These are phyloP conservation scores for Psittacara wagleri DNA, from an alignment of 2,113 vertebrate species.

Conservation along the genomic window DNA sequence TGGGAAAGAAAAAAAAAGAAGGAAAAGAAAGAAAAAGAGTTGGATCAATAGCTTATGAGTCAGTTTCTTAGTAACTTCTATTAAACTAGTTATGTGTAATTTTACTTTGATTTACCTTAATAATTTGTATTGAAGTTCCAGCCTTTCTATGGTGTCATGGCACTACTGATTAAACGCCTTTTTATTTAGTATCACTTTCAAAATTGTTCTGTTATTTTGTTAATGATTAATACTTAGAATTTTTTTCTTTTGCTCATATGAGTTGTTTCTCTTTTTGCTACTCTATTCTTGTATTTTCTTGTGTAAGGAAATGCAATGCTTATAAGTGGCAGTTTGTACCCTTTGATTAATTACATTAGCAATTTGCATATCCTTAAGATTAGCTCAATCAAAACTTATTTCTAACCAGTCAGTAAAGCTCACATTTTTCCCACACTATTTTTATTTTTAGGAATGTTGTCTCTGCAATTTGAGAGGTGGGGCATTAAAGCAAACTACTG, in stretches of 20 bases:
- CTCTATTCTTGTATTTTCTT: neutral
- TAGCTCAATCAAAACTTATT: neutral
- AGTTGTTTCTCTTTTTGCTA: neutral
- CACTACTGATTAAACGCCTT: neutral
- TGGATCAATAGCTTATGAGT: neutral
- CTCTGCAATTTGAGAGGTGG: conserved; percentile 97
- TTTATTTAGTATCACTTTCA: neutral
- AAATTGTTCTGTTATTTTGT: neutral
- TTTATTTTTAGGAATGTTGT: conserved; percentile 90
- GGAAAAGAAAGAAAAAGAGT: neutral
- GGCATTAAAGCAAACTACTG: conserved; percentile 91
- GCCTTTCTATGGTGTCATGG: neutral
- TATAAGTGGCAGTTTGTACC: neutral
- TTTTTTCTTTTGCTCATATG: neutral
- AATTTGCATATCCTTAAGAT: neutral
- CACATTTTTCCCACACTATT: neutral
- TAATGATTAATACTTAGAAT: neutral
- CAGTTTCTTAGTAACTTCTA: neutral
- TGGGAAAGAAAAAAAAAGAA: neutral
- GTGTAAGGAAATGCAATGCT: neutral
- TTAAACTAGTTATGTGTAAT: neutral
- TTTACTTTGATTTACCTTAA: neutral
- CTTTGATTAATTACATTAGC: neutral
- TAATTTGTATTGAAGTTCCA: neutral
- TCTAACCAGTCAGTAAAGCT: neutral